These are phyloP conservation scores for Sinocyclocheilus rhinocerous DNA, from an alignment of 2,113 vertebrate genomes.

Conservation along the genomic window DNA sequence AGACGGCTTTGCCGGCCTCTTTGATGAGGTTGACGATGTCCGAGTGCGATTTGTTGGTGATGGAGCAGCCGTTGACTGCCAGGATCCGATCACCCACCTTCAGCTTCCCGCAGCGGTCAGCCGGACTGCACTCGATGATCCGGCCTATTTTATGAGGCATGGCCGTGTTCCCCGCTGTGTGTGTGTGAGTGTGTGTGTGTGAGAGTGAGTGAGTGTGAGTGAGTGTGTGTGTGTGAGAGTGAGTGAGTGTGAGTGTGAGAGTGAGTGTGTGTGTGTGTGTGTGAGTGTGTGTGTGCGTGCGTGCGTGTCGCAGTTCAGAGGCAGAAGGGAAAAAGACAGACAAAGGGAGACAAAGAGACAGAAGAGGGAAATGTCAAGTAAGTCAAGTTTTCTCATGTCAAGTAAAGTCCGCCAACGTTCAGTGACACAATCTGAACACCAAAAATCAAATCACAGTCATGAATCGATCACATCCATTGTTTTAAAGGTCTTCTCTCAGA, in stretches of 20 bases:
- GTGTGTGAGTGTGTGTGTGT: conserved; percentile 51
- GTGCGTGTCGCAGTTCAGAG: too few relatives aligned
- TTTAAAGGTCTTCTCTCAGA: too few relatives aligned
- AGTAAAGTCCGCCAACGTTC: too few relatives aligned
- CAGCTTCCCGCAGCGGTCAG: conserved; percentile 97
- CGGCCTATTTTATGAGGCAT: conserved; percentile 99
- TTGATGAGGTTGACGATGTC: conserved; percentile 99
- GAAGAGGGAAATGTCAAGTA: too few relatives aligned
- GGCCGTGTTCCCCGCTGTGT: conserved; percentile 94
- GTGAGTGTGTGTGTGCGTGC: conserved; percentile 59
- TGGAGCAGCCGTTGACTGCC: conserved; percentile 96
- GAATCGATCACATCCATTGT: too few relatives aligned
- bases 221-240: too few relatives aligned
- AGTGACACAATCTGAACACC: too few relatives aligned
- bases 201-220: conserved; percentile 39
- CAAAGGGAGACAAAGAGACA: conserved; percentile 57
- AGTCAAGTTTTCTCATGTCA: too few relatives aligned
- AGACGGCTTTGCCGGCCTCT: conserved; percentile 97
- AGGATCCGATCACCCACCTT: conserved; percentile 98
- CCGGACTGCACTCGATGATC: conserved; percentile 98
- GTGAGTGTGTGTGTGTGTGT: too few relatives aligned
- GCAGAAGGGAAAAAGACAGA: too few relatives aligned
- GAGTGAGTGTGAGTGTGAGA: conserved; percentile 45
- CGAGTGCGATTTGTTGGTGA: conserved; percentile 99
- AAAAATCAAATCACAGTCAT: too few relatives aligned